Evolutionary conservation across 2,888 invertebrate species (phyloP).

Genomic region (Nephrocerus scutellatus): DNA sequence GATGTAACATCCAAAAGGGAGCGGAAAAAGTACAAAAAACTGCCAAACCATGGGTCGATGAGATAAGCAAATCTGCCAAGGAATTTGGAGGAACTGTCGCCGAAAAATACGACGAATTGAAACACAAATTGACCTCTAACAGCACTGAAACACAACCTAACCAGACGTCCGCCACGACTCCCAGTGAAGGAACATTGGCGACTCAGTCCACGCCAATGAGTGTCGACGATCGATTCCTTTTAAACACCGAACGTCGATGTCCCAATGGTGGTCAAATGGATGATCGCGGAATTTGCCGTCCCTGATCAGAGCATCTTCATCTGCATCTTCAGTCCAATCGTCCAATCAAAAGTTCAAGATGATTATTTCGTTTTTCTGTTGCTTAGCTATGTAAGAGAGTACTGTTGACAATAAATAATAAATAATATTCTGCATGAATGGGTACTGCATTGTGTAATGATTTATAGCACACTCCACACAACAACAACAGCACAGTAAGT

Average conservation of each 20-base stretch:
- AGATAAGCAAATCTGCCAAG: constrained; percentile 37
- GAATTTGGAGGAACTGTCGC: constrained; percentile 33
- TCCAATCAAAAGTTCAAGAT: too few species aligned
- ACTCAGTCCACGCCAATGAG: constrained; percentile 17
- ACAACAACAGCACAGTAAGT: too few species aligned
- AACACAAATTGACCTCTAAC: constrained; percentile 36
- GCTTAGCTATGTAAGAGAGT: too few species aligned
- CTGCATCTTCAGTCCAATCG: too few species aligned
- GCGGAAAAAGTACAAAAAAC: constrained; percentile 34
- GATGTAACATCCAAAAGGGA: constrained; percentile 37
- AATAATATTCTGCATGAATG: too few species aligned
- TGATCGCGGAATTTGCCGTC: constrained; percentile 17
- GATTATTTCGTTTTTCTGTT: too few species aligned
- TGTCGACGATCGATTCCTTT: constrained; percentile 31
- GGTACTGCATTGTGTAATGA: too few species aligned
- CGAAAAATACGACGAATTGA: constrained; percentile 38
- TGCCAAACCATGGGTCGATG: constrained; percentile 36
- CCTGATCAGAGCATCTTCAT: too few species aligned
- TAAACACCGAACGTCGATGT: constrained; percentile 20
- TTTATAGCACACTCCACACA: too few species aligned
- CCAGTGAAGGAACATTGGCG: constrained; percentile 22
- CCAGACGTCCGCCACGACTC: constrained; percentile 15
- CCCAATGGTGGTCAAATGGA: constrained; percentile 11
- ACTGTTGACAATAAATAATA: too few species aligned
- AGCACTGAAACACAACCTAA: too few species aligned